phyloP scores from a whole-genome alignment of 64 coral and sea anemone genomes.

The Porites australiensis region DNA sequence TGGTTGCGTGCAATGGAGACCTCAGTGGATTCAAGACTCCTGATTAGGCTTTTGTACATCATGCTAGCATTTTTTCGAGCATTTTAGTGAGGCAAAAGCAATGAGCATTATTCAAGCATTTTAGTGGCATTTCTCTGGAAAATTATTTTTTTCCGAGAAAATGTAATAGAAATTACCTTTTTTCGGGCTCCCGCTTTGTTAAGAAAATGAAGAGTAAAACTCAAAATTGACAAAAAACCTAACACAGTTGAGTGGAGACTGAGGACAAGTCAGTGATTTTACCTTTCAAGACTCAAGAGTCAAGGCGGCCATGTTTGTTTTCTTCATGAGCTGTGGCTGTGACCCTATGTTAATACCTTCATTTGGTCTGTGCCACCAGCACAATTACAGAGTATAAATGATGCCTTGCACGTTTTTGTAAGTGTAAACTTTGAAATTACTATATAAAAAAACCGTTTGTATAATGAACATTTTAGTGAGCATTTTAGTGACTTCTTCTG shows the following conservation, averaged over 20 bases:
- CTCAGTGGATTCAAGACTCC: too few relatives aligned
- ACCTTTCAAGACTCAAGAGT: background rate
- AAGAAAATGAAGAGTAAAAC: background rate
- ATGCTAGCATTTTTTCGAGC: too few relatives aligned
- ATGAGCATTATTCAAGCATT: slow-evolving; percentile 25
- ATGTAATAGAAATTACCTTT: background rate
- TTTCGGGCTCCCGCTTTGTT: background rate
- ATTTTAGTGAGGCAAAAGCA: too few relatives aligned
- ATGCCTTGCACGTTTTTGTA: too few relatives aligned
- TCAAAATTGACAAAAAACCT: background rate
- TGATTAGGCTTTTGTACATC: too few relatives aligned
- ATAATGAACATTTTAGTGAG: too few relatives aligned
- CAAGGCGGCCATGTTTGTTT: slow-evolving; percentile 19
- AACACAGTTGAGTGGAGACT: background rate
- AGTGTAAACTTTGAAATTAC: too few relatives aligned
- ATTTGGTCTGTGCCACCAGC: slow-evolving; percentile 2
- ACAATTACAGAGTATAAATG: too few relatives aligned
- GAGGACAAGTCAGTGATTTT: slow-evolving; percentile 14
- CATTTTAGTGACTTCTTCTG: too few relatives aligned
- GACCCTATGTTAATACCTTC: background rate
- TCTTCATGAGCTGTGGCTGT: background rate
- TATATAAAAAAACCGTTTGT: too few relatives aligned
- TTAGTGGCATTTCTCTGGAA: slow-evolving; percentile 17
- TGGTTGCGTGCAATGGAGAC: too few relatives aligned
- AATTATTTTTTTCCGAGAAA: background rate